phyloP scores from a whole-genome alignment of 2,113 vertebrate genomes.

The Nothobranchius furzeri region DNA sequence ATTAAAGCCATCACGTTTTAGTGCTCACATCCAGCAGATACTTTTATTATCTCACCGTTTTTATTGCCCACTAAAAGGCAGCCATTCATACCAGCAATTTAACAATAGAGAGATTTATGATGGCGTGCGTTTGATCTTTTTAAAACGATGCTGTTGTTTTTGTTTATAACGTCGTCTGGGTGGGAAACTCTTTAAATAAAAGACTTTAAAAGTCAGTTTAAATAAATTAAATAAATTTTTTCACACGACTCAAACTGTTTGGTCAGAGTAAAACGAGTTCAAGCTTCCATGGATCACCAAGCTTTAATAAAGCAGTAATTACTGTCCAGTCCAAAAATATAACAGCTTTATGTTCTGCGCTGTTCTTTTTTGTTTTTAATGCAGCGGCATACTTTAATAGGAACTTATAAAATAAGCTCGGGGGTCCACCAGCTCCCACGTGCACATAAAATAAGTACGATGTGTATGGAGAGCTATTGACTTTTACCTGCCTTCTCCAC shows the following conservation, averaged over 20 bases:
- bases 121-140: no score
- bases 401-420: conserved; percentile 78
- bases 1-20: no score
- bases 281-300: conserved; percentile 26
- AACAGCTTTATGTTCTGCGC: conserved; percentile 70
- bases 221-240: not conserved
- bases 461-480: conserved; percentile 78
- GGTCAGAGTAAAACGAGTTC: not conserved
- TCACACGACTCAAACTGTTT: not conserved
- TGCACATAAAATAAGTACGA: conserved; percentile 76
- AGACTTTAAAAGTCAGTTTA: no score
- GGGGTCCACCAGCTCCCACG: conserved; percentile 74
- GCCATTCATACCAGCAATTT: conserved; percentile 34
- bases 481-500: conserved; percentile 76
- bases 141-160: no score
- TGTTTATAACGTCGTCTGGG: no score
- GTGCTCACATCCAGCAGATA: not conserved
- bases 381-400: conserved; percentile 76
- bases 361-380: conserved; percentile 49
- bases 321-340: conserved; percentile 49
- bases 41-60: conserved; percentile 11
- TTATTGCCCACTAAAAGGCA: conserved; percentile 35
- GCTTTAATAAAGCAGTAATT: conserved; percentile 44
- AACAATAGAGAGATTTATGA: conserved; percentile 7
- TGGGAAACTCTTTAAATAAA: no score